Percentiles rank a stretch among this genome's conserved stretches.
Evolutionary conservation across 2,888 invertebrate genomes (phyloP).

Genomic region (Apocheima hispidaria): DNA sequence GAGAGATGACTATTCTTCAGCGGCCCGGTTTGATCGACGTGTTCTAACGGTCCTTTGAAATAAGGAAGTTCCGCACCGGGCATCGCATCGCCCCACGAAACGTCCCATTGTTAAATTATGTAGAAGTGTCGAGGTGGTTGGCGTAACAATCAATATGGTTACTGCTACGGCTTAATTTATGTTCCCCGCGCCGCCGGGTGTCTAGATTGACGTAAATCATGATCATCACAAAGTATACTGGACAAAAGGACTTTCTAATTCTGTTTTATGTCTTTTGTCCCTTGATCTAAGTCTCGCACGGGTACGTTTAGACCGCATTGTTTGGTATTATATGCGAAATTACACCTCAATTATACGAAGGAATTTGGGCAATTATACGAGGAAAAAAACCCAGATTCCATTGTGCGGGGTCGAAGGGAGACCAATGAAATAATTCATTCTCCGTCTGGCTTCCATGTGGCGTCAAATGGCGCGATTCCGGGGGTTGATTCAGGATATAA

Average conservation of each 20-base stretch:
- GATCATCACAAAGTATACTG: slow-evolving; percentile 59
- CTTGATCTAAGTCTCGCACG: slow-evolving; percentile 57
- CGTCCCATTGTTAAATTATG: slow-evolving; percentile 59
- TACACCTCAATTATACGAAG: slow-evolving; percentile 78
- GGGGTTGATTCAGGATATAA: slow-evolving; percentile 53
- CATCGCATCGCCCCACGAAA: slow-evolving; percentile 48
- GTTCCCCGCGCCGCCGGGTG: slow-evolving; percentile 55
- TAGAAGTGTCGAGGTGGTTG: slow-evolving; percentile 54
- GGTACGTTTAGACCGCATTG: slow-evolving; percentile 61
- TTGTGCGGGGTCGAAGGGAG: slow-evolving; percentile 69
- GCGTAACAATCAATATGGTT: slow-evolving; percentile 53
- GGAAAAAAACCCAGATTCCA: slow-evolving; percentile 62
- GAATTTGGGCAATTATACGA: too few species aligned
- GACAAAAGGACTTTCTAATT: slow-evolving; percentile 73
- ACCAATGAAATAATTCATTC: slow-evolving; percentile 67
- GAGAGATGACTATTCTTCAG: slow-evolving; percentile 55
- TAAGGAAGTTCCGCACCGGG: slow-evolving; percentile 52
- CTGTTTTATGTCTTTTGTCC: slow-evolving; percentile 66
- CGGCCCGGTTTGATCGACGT: slow-evolving; percentile 54
- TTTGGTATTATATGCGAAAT: slow-evolving; percentile 71
- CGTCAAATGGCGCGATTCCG: slow-evolving; percentile 59
- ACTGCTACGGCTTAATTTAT: slow-evolving; percentile 63
- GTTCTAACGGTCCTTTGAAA: slow-evolving; percentile 55
- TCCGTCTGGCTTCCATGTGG: slow-evolving; percentile 70
- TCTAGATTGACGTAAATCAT: slow-evolving; percentile 73